Conservation (phyloP, 2,797 vertebrate genomes). For the Poecilia wingei region DNA sequence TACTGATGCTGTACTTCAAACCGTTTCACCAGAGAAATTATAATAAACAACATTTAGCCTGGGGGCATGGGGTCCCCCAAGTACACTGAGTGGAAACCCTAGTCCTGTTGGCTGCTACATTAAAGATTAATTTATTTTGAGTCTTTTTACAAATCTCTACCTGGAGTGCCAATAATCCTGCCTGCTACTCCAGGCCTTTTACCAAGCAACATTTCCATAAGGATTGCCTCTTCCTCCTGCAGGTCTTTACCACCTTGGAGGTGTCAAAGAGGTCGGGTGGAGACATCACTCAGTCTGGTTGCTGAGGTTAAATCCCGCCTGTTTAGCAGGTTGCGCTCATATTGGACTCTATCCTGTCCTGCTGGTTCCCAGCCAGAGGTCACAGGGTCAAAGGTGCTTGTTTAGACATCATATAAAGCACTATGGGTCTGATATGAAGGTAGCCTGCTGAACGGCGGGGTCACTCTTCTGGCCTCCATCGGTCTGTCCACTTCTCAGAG, state of each 20-base stretch:
- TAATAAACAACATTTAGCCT: too few species aligned
- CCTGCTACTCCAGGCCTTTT: not conserved
- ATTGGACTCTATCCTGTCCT: constrained; percentile 8
- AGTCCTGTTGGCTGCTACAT: not conserved
- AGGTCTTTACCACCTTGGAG: constrained; percentile 93
- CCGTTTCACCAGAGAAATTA: too few species aligned
- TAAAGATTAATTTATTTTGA: not conserved
- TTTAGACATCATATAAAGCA: constrained; percentile 12
- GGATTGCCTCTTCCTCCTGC: not conserved
- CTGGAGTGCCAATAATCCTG: not conserved
- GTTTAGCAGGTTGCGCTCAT: constrained; percentile 80
- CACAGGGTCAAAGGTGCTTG: constrained; percentile 3
- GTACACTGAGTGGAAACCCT: too few species aligned
- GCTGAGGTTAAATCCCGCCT: constrained; percentile 98
- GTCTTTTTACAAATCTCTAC: not conserved
- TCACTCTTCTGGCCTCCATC: constrained; percentile 68
- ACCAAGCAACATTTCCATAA: not conserved
- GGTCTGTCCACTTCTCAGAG: constrained; percentile 68
- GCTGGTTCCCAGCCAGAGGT: constrained; percentile 12
- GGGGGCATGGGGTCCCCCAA: too few species aligned
- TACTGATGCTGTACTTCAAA: too few species aligned
- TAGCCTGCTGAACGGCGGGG: constrained; percentile 85
- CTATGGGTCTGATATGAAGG: constrained; percentile 42
- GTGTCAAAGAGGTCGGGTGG: constrained; percentile 91
- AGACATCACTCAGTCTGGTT: constrained; percentile 86